Evolutionary conservation across 2,797 vertebrate species (phyloP).

Genomic region (Apodemus agrarius): DNA sequence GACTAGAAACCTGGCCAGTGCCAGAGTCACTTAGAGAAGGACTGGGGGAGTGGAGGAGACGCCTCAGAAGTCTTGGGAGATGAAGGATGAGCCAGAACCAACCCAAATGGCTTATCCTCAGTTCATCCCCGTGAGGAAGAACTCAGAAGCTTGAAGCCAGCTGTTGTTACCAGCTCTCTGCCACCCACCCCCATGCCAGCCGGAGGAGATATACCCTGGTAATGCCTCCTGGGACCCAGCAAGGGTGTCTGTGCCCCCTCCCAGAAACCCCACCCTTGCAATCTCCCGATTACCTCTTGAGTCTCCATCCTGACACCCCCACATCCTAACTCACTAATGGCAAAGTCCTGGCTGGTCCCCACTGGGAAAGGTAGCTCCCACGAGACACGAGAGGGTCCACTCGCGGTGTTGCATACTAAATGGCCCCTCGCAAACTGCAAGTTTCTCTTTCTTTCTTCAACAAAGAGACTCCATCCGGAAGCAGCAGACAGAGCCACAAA

Average conservation of each 20-base stretch:
- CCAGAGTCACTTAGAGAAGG: not conserved
- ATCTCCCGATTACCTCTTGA: not conserved
- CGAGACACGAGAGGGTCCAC: not conserved
- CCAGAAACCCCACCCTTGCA: too few species aligned
- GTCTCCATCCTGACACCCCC: not conserved
- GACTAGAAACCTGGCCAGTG: not conserved
- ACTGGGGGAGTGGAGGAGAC: not conserved
- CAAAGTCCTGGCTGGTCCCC: not conserved
- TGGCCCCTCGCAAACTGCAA: not conserved
- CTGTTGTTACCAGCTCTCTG: not conserved
- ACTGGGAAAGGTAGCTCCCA: not conserved
- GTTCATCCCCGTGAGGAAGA: not conserved
- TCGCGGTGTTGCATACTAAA: slow-evolving; percentile 25
- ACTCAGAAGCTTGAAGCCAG: not conserved
- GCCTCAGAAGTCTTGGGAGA: slow-evolving; percentile 3
- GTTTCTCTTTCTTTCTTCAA: slow-evolving; percentile 76
- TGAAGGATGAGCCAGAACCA: not conserved
- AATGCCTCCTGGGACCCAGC: not conserved
- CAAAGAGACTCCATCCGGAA: slow-evolving; percentile 67
- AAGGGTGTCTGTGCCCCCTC: not conserved
- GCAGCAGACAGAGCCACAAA: slow-evolving; percentile 65
- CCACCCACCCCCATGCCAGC: not conserved
- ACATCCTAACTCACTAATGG: not conserved
- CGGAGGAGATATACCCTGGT: not conserved
- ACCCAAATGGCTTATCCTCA: not conserved